These are phyloP conservation scores for Clusia tigrina DNA, from an alignment of 2,888 invertebrate species.

Conservation along the genomic window DNA sequence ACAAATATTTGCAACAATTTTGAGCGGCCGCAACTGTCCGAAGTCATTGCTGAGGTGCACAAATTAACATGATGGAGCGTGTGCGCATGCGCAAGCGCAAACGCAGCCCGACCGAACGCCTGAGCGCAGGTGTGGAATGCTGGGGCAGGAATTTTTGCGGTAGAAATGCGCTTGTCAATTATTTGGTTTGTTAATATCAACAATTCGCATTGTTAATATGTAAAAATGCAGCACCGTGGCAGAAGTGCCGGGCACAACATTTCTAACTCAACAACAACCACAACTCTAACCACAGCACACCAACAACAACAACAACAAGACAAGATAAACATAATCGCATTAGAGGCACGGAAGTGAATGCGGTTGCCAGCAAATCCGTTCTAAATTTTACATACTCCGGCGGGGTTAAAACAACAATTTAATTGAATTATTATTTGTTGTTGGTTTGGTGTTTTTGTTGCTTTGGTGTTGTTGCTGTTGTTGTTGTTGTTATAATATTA, in stretches of 20 bases:
- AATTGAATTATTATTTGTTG: constrained; percentile 3
- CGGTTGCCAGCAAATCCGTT: background rate
- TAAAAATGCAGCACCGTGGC: too few species aligned
- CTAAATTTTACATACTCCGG: background rate
- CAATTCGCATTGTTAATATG: too few species aligned
- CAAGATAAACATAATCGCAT: too few species aligned
- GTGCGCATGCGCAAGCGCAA: background rate
- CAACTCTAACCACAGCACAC: too few species aligned
- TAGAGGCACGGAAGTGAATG: background rate
- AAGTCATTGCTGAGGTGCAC: background rate
- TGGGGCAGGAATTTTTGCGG: background rate
- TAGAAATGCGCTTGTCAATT: background rate
- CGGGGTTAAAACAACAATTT: too few species aligned
- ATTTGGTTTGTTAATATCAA: background rate
- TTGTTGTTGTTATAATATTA: background rate
- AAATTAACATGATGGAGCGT: constrained; percentile 3
- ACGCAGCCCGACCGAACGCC: background rate
- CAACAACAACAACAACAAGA: too few species aligned
- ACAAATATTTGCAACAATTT: background rate
- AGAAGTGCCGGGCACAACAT: too few species aligned
- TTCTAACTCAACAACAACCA: too few species aligned
- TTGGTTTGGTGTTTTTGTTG: constrained; percentile 3
- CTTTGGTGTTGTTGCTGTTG: background rate
- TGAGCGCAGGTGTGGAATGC: background rate
- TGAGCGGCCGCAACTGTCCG: background rate